Conservation (phyloP, 2,888 invertebrate species). For the Nyleta sp. region DNA sequence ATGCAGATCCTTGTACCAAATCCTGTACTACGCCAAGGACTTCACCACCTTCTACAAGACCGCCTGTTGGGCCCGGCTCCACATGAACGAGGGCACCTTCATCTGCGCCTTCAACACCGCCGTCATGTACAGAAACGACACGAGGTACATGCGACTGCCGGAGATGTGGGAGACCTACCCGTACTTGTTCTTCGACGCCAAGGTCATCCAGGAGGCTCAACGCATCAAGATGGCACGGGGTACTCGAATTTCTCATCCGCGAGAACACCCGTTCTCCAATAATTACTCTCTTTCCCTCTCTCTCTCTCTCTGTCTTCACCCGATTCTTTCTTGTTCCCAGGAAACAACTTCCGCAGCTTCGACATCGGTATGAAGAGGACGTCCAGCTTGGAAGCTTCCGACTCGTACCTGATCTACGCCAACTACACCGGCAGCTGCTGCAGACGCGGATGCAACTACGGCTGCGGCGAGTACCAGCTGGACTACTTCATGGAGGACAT, state of each 20-base stretch:
- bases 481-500: slow-evolving; percentile 89
- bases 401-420: slow-evolving; percentile 85
- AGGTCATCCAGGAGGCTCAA: slow-evolving; percentile 87
- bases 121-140: slow-evolving; percentile 86
- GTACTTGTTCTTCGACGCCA: slow-evolving; percentile 87
- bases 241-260: slow-evolving; percentile 34
- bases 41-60: slow-evolving; percentile 88
- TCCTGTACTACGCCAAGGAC: slow-evolving; percentile 88
- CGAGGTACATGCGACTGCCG: slow-evolving; percentile 87
- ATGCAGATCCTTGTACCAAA: slow-evolving; percentile 86
- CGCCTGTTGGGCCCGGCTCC: slow-evolving; percentile 87
- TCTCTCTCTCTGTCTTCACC: not conserved
- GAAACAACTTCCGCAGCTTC: slow-evolving; percentile 69
- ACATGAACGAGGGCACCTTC: slow-evolving; percentile 88
- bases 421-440: slow-evolving; percentile 85
- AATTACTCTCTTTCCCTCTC: not conserved
- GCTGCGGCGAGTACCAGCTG: slow-evolving; percentile 84
- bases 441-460: slow-evolving; percentile 81
- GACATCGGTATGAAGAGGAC: slow-evolving; percentile 75
- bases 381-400: slow-evolving; percentile 68
- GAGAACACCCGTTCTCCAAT: not conserved
- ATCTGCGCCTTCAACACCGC: slow-evolving; percentile 87
- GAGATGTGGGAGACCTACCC: slow-evolving; percentile 90
- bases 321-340: slow-evolving; percentile 22
- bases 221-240: slow-evolving; percentile 84